Percentiles rank a stretch among this genome's conserved stretches.
Conservation (phyloP, 2,797 vertebrate genomes). For the Atherinosoma microstoma region DNA sequence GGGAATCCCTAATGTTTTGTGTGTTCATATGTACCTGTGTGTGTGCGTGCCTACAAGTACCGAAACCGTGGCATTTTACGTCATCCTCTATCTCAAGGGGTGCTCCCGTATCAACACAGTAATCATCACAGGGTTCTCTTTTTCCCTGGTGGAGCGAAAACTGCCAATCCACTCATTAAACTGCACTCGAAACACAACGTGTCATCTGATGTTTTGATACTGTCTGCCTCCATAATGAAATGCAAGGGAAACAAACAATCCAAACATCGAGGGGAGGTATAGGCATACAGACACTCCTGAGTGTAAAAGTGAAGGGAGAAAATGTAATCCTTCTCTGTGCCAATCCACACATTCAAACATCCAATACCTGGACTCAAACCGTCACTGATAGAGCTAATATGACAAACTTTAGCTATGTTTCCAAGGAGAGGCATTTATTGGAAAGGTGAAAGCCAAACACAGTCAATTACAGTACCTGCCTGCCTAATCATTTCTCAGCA, state of each 20-base stretch:
- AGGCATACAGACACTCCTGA: slow-evolving; percentile 4
- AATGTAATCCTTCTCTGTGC: slow-evolving; percentile 32
- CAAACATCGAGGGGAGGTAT: slow-evolving; percentile 16
- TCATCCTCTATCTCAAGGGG: slow-evolving; percentile 51
- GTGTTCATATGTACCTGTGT: slow-evolving; percentile 3
- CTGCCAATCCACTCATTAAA: slow-evolving; percentile 55
- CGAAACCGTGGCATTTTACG: slow-evolving; percentile 43
- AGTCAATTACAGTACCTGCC: slow-evolving; percentile 83
- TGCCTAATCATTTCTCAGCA: slow-evolving; percentile 78
- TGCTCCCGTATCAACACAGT: slow-evolving; percentile 48
- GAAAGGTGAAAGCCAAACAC: slow-evolving; percentile 81
- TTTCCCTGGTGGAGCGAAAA: slow-evolving; percentile 47
- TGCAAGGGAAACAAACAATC: slow-evolving; percentile 54
- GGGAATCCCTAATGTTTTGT: slow-evolving; percentile 16
- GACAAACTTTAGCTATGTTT: slow-evolving; percentile 63
- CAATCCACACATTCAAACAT: slow-evolving; percentile 20
- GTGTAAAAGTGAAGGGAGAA: slow-evolving; percentile 19
- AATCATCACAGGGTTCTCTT: slow-evolving; percentile 71
- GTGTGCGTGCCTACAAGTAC: slow-evolving; percentile 22
- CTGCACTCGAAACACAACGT: slow-evolving; percentile 60
- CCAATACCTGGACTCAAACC: slow-evolving; percentile 46
- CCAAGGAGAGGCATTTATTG: slow-evolving; percentile 80
- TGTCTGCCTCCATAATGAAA: slow-evolving; percentile 46
- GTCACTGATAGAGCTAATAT: slow-evolving; percentile 74
- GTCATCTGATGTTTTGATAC: slow-evolving; percentile 64